Base-by-base conservation (phyloP, 2,888 invertebrate genomes). In the Amblyjoppa proteus region DNA sequence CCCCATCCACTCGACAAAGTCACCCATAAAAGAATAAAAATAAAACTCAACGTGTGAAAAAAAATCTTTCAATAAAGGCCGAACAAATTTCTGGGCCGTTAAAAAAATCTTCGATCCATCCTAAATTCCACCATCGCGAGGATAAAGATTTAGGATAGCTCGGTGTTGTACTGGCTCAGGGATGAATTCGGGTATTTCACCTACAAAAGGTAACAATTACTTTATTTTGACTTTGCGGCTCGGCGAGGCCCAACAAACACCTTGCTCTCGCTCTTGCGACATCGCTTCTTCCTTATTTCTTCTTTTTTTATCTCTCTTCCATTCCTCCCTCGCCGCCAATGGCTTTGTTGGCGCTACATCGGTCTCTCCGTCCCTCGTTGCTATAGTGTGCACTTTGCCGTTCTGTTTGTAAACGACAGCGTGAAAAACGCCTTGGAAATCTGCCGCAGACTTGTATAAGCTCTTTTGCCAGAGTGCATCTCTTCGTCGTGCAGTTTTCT, bases 161-260 rank as follows among this genome's bases (percentile, higher is more conserved):
- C 31, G 49, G 28, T 49, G 61, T 61, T 64, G 49, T 51, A 64
- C 38, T 20, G 20, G 66, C 51, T 20, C 25, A 11, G 25, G 16
- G 28, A 41, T 68, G 51, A 76, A 76, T 77, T 77, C 76, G 68
- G 76, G 25, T 61, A n/a, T 68, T 77, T 77, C 34, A 53, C 41
- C 51, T 25, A 91, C 89, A 92, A 92, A 88, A 88, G 84, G 75
- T 81, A 89, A 93, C 92, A 93, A 93, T 92, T 90, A 91, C 90
- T 92, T 91, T 93, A 93, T 93, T 93, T 93, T 93, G 93, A 93
- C 92, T 92, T 91, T 91, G 91, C 89, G 91, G 91, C 91, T 49
- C 76, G 76, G 64, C 56, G 38, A 68, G 28, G 31, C 20, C 68
- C 38, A 80, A 84, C 41, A 73, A 38, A 38, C 53, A 49, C 75